phyloP scores from a whole-genome alignment of 2,888 invertebrate species.

The Pristionchus exspectatus region DNA sequence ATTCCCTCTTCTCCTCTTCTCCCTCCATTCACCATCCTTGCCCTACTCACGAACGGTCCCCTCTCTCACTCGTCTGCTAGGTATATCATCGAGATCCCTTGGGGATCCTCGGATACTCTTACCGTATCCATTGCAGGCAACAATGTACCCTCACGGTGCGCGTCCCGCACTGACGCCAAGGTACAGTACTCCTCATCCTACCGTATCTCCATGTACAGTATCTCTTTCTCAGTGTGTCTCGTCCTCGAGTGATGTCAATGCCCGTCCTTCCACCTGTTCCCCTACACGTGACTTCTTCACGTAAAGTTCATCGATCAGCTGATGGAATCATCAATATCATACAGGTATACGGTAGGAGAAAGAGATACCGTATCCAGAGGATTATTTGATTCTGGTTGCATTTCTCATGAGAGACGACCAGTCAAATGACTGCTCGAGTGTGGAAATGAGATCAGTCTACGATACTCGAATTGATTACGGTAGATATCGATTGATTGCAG shows the following conservation, averaged over 20 bases:
- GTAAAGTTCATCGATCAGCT: conserved; percentile 5
- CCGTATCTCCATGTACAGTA: not conserved
- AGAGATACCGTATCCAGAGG: not conserved
- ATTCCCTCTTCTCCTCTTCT: not conserved
- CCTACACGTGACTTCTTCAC: conserved; percentile 18
- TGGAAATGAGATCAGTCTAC: not conserved
- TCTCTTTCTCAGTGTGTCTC: not conserved
- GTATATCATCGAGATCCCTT: not conserved
- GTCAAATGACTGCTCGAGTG: not conserved
- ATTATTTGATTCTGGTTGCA: not conserved
- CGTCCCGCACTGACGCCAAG: conserved; percentile 19
- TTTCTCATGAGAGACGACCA: not conserved
- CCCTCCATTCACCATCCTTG: not conserved
- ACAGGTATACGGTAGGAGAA: not conserved
- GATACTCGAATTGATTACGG: not conserved
- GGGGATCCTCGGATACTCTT: not conserved
- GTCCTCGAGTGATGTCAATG: conserved; percentile 21
- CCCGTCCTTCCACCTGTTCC: not conserved
- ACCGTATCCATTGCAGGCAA: not conserved
- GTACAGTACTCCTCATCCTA: not conserved
- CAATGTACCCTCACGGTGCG: conserved; percentile 30
- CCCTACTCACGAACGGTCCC: conserved; percentile 13
- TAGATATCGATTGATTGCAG: conserved; percentile 15
- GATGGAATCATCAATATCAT: conserved; percentile 48
- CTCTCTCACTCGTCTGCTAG: not conserved